Evolutionary conservation across 2,113 vertebrate species (phyloP).

Genomic region (Lontra canadensis): DNA sequence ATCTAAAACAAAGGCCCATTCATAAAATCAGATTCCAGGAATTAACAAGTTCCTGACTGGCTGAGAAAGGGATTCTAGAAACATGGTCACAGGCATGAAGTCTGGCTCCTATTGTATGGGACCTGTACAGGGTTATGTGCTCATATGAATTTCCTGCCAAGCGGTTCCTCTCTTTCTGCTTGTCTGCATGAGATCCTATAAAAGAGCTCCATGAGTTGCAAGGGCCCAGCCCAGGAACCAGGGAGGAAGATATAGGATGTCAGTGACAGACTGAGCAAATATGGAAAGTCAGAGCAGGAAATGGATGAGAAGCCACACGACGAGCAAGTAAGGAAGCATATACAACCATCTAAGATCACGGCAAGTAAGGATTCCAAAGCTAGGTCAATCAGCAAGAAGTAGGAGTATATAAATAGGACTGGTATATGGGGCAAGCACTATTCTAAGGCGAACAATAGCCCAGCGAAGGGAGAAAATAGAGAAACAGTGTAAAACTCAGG

Average conservation of each 20-base stretch:
- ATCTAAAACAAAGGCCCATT: neutral
- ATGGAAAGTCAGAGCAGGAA: neutral
- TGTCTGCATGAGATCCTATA: neutral
- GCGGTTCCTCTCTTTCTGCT: neutral
- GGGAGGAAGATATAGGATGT: neutral
- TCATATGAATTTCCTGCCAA: neutral
- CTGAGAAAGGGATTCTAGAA: neutral
- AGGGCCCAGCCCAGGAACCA: neutral
- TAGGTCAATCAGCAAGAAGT: slow-evolving; percentile 58
- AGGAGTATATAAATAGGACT: slow-evolving; percentile 64
- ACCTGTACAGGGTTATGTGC: neutral
- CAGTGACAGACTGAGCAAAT: neutral
- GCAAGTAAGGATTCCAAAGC: slow-evolving; percentile 56
- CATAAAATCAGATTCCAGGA: slow-evolving; percentile 26
- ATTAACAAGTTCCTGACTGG: neutral
- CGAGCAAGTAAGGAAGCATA: neutral
- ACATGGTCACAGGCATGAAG: neutral
- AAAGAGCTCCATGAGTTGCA: neutral
- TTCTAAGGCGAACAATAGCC: slow-evolving; percentile 63
- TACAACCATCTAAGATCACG: slow-evolving; percentile 41
- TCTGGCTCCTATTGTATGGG: neutral
- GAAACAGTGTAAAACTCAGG: slow-evolving; percentile 25
- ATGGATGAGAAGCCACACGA: neutral
- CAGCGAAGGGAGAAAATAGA: slow-evolving; percentile 45
- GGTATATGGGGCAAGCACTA: slow-evolving; percentile 68